phyloP scores from a whole-genome alignment of 2,888 invertebrate genomes.

The Dicranocentrus wangi region DNA sequence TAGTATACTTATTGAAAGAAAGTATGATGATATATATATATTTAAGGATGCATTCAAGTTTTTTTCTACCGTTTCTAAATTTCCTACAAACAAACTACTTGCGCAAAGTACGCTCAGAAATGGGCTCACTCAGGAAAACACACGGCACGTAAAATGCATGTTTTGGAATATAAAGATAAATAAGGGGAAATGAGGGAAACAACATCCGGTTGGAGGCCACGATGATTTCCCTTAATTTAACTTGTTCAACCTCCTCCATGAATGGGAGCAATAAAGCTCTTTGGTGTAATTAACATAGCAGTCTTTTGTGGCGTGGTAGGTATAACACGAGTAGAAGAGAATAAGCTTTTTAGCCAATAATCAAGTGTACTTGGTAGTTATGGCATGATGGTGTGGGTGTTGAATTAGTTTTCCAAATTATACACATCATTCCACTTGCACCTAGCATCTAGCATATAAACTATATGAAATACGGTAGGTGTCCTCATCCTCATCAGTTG shows the following conservation, averaged over 20 bases:
- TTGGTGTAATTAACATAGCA: conserved; percentile 4
- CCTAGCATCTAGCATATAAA: too few relatives aligned
- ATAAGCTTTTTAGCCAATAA: conserved; percentile 18
- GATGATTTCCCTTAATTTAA: conserved; percentile 46
- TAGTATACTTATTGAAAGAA: too few relatives aligned
- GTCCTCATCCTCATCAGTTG: neutral
- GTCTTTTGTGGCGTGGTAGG: neutral
- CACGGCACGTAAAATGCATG: conserved; percentile 17
- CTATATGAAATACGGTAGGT: too few relatives aligned
- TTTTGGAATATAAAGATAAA: conserved; percentile 22
- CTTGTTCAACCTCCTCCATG: neutral
- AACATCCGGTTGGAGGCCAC: conserved; percentile 50
- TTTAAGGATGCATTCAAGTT: neutral
- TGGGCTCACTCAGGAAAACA: conserved; percentile 15
- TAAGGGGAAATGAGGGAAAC: conserved; percentile 48
- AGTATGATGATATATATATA: too few relatives aligned
- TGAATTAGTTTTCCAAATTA: conserved; percentile 25
- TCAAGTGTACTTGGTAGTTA: conserved; percentile 24
- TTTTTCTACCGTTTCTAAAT: conserved; percentile 22
- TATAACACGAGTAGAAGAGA: too few relatives aligned
- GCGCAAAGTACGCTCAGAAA: neutral
- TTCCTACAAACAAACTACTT: conserved; percentile 16
- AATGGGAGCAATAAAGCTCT: conserved; percentile 2
- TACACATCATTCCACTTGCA: too few relatives aligned
- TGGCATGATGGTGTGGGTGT: neutral